Evolutionary conservation across 2,113 vertebrate species (phyloP), one percentile per base, ranked within the genome.

Genomic region (Anarrhichthys ocellatus): DNA sequence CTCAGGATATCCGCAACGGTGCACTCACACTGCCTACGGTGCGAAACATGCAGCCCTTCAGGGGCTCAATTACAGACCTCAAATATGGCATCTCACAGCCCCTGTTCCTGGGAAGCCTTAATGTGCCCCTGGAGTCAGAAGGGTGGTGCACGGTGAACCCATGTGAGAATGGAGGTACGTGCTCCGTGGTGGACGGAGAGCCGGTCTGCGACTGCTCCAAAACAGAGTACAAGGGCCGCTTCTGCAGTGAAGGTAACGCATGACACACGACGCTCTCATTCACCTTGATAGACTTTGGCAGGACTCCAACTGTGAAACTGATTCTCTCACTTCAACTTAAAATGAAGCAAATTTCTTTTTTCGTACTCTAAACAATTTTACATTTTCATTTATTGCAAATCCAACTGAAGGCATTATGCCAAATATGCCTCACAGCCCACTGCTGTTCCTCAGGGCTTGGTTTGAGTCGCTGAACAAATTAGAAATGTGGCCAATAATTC

Each of bases 121-220:
- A 94, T 0, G 96, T 98, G 69, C 96, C 91, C 18, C 80, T 99
- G 94, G 97, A 98, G 91, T 94, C 95, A 2, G 97, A 99, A 79
- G 97, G 97, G 50, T 94, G 97, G 85, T 99, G 99, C 8, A 91
- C 96, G 2, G 94, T 96, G 71, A 97, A 97, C 90, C 98, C 96
- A 0, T 99, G 99, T 74, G 97, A 99, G 87, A 99, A 99, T 7
- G 97, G 98, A 14, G 99, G 99, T 20, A 96, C 95, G 48, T 99
- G 99, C 92, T 96, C 96, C 9, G 94, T 99, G 72, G 90, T 97
- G 89, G 97, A 98, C 22, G 97, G 97, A 0, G 94, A 97, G 70
- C 95, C 96, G 0, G 93, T 95, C 56, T 99, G 99, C 81, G 98
- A 99, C 94, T 99, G 99, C 92, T 97, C 97, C 73, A 96, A 96